phyloP scores from a whole-genome alignment of 2,113 vertebrate genomes.

The Leucoraja erinaceus region DNA sequence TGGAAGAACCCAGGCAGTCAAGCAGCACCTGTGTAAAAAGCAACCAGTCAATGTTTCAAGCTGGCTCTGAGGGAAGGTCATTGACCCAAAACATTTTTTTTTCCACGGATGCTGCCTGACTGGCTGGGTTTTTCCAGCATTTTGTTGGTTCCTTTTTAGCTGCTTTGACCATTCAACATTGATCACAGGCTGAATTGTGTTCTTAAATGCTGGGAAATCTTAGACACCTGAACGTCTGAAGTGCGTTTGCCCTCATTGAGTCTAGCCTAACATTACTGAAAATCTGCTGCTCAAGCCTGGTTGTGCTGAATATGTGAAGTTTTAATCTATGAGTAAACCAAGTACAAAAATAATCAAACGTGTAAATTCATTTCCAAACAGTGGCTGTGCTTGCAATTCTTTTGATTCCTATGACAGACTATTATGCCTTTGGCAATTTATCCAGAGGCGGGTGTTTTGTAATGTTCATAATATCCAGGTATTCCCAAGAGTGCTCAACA shows the following conservation, averaged over 20 bases:
- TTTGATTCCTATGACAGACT: background rate
- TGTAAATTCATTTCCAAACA: conserved; percentile 8
- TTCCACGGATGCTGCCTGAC: too few relatives aligned
- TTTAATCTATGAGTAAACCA: background rate
- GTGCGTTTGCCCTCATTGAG: background rate
- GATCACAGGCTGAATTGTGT: background rate
- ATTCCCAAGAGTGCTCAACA: background rate
- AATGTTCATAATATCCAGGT: background rate
- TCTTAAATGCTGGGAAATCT: background rate
- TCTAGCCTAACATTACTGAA: background rate
- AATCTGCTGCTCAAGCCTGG: background rate
- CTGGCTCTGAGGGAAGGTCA: too few relatives aligned
- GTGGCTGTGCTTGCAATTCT: background rate
- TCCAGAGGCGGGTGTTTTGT: background rate
- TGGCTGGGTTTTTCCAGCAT: too few relatives aligned
- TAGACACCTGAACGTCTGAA: background rate
- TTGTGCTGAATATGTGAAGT: background rate
- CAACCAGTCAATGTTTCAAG: too few relatives aligned
- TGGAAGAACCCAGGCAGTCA: too few relatives aligned
- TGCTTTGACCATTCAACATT: background rate
- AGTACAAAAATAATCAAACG: background rate
- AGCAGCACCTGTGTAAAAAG: too few relatives aligned
- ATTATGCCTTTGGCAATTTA: background rate
- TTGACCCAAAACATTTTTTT: too few relatives aligned
- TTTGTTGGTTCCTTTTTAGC: background rate